Evolutionary conservation across 2,113 vertebrate genomes (phyloP), one percentile per base, ranked within the genome.

Genomic region (Hippoglossus stenolepis): DNA sequence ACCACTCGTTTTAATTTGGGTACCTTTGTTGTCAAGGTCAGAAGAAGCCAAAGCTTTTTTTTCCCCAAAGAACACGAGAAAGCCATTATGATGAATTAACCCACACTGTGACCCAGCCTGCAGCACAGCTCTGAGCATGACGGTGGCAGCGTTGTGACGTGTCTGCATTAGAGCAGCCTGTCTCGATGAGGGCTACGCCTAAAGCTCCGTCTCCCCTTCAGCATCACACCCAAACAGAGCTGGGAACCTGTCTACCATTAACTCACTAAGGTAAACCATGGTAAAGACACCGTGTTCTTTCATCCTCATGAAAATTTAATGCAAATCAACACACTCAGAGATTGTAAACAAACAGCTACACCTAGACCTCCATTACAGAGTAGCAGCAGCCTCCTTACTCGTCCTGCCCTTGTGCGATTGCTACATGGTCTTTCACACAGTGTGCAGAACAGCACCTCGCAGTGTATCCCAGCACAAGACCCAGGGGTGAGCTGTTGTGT

Each of bases 181-280:
- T 35, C 15, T 62, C 0, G 2, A 61, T 47, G 20, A 28, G 4
- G 64, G 43, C 40, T 2, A 31, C 15, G 35, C 47, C 82, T 43
- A 18, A n/a, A 60, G 76, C 9, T 40, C 49, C 4, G 57, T 72
- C 57, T 72, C 72, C 28, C 17, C 66, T 5, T 60, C 13, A 31
- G 40, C 20, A 21, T 60, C 61, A 45, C 23, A 49, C n/a, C 54
- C 65, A 59, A 20, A 76, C 49, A 67, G 40, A 40, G 2, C 8
- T 11, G 7, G 8, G 38, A 43, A 11, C 40, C 35, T 38, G 35
- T 2, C 35, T 38, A 38, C 31, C 31, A 31, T 31, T 31, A 31
- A 31, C 6, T 31, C 31, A 6, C 35, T 38, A 10, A 38, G 35
- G 35, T 38, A 3, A 43, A 13, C 40, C 40, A 40, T 10, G 11